phyloP scores from a whole-genome alignment of 2,888 invertebrate species.

The Cotesia congregata region DNA sequence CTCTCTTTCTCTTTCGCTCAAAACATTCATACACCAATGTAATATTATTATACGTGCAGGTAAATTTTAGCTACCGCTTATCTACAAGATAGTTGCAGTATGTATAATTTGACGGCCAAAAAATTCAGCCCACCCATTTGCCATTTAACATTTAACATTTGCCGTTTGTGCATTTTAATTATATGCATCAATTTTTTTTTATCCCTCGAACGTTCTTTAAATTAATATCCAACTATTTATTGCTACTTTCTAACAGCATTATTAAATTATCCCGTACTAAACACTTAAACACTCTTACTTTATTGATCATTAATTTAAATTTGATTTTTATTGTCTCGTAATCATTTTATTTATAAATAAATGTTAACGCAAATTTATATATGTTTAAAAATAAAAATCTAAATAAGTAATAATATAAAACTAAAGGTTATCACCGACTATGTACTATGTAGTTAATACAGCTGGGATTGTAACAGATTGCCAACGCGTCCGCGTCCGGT shows the following conservation, averaged over 20 bases:
- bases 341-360: no score
- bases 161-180: neutral
- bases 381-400: neutral
- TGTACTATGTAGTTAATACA: neutral
- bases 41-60: no score
- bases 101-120: neutral
- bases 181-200: neutral
- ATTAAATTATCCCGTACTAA: neutral
- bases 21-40: neutral
- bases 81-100: slow-evolving; percentile 14
- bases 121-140: slow-evolving; percentile 31
- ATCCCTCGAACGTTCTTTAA: neutral
- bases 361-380: neutral
- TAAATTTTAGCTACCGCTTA: neutral
- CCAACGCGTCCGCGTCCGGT: slow-evolving; percentile 50
- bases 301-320: neutral
- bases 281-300: neutral
- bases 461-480: slow-evolving; percentile 52
- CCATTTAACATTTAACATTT: slow-evolving; percentile 17
- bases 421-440: neutral
- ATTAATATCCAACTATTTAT: neutral
- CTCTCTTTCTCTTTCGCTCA: slow-evolving; percentile 1
- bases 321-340: neutral
- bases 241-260: neutral
- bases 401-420: neutral